Conservation (phyloP, 2,888 invertebrate species). For the Tolmerus cingulatus region DNA sequence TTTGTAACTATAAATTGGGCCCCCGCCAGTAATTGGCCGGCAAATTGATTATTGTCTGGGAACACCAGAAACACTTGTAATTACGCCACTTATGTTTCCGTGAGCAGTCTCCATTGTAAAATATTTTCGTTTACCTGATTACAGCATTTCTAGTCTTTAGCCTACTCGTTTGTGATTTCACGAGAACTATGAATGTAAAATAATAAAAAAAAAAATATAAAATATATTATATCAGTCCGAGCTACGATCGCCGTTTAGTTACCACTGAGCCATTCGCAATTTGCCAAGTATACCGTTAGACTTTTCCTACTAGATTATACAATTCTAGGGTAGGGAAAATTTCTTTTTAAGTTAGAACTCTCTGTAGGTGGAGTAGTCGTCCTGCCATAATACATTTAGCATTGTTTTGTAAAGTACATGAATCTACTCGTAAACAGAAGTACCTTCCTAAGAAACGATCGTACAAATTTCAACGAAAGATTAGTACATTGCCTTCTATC, state of each 20-base stretch:
- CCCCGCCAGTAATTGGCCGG: neutral
- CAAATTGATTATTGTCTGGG: neutral
- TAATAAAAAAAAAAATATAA: neutral
- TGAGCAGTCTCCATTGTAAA: constrained; percentile 8
- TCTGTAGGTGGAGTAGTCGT: neutral
- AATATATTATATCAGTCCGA: neutral
- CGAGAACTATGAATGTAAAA: neutral
- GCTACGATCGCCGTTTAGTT: constrained; percentile 15
- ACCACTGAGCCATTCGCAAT: constrained; percentile 23
- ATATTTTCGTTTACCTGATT: constrained; percentile 26
- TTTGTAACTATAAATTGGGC: constrained; percentile 24
- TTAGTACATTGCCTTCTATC: neutral
- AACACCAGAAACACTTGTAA: neutral
- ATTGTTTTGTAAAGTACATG: neutral
- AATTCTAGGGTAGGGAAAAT: neutral
- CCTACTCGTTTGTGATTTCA: constrained; percentile 18
- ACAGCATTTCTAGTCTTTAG: constrained; percentile 37
- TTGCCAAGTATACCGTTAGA: neutral
- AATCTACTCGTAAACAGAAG: neutral
- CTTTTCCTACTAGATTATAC: constrained; percentile 16
- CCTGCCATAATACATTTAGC: neutral
- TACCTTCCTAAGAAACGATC: constrained; percentile 11
- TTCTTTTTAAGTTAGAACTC: neutral
- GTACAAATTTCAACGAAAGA: constrained; percentile 28
- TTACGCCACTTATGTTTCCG: neutral